These are phyloP conservation scores for Diarsia brunnea DNA, from an alignment of 2,888 invertebrate genomes.

Conservation along the genomic window DNA sequence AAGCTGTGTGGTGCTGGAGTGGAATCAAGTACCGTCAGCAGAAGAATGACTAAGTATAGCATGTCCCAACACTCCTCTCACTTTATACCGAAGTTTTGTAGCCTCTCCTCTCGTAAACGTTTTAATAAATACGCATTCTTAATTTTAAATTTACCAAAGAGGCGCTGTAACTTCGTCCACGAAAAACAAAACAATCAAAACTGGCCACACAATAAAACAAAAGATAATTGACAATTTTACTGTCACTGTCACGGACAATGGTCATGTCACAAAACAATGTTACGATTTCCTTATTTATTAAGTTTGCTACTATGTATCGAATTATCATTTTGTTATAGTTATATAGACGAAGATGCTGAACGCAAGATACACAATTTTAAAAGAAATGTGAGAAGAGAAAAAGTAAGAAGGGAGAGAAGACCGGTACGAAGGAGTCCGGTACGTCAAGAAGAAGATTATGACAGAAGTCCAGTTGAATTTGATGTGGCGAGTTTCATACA, in stretches of 20 bases:
- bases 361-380: constrained; percentile 26
- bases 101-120: no score
- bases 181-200: background rate
- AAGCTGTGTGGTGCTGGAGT: no score
- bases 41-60: no score
- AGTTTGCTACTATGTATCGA: constrained; percentile 64
- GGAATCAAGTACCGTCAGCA: no score
- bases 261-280: constrained; percentile 68
- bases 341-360: constrained; percentile 45
- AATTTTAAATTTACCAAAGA: constrained; percentile 16
- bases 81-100: no score
- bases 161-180: background rate
- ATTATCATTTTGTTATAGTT: constrained; percentile 60
- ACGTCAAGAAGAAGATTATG: constrained; percentile 55
- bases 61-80: no score
- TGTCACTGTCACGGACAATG: constrained; percentile 36
- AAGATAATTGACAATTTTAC: constrained; percentile 5
- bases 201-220: constrained; percentile 23
- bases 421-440: constrained; percentile 18
- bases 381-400: constrained; percentile 39
- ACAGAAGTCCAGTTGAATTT: constrained; percentile 72
- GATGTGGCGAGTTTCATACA: constrained; percentile 80
- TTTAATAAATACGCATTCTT: no score
- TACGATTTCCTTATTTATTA: constrained; percentile 64
- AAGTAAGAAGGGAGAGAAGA: constrained; percentile 23